phyloP scores from a whole-genome alignment of 2,113 vertebrate genomes.

The Mionectes macconnelli region DNA sequence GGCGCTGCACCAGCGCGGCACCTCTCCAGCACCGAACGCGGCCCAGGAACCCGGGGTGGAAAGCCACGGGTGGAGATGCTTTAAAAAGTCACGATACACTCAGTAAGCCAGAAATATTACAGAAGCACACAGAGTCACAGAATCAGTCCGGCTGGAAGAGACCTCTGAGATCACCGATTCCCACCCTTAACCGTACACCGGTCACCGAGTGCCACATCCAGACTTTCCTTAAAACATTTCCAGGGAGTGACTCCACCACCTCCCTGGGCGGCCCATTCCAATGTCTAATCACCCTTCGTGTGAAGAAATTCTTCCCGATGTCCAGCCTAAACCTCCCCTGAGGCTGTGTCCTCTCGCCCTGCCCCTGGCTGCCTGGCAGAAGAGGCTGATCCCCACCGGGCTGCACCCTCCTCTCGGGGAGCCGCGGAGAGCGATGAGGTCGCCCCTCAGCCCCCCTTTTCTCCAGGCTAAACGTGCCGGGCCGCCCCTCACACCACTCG shows the following conservation, averaged over 20 bases:
- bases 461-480: rapidly evolving
- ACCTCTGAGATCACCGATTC: background rate
- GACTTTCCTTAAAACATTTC: rapidly evolving
- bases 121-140: background rate
- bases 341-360: rapidly evolving
- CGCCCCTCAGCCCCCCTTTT: rapidly evolving
- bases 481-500: background rate
- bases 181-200: rapidly evolving
- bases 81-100: background rate
- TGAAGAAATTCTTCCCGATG: background rate
- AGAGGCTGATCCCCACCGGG: background rate
- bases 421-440: rapidly evolving
- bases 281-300: rapidly evolving
- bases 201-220: rapidly evolving
- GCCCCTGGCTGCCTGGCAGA: background rate
- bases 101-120: background rate
- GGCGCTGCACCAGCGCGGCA: background rate
- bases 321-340: background rate
- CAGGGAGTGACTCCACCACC: background rate
- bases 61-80: background rate
- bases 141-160: background rate
- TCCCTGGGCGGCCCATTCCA: background rate
- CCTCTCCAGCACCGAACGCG: background rate
- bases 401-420: rapidly evolving
- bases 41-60: background rate